Conservation (phyloP, 2,888 invertebrate genomes). For the Hydrotaea cyrtoneurina region DNA sequence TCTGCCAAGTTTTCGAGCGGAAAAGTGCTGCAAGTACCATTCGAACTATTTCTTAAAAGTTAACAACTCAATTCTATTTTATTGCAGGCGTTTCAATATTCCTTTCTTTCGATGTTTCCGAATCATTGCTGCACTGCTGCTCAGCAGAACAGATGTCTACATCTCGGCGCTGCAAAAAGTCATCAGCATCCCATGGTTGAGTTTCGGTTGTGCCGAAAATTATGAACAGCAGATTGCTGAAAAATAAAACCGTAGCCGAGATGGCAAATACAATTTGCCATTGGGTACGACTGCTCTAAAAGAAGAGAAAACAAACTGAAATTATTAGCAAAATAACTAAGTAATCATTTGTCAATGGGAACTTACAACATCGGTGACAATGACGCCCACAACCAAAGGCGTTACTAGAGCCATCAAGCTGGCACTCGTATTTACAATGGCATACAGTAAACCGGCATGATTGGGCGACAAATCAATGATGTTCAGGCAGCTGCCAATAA, state of each 20-base stretch:
- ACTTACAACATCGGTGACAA: conserved; percentile 79
- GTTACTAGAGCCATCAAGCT: conserved; percentile 84
- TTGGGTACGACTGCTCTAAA: conserved; percentile 81
- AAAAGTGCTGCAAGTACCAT: too few species aligned
- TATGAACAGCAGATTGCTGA: conserved; percentile 80
- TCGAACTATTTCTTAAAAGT: too few species aligned
- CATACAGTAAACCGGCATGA: conserved; percentile 85
- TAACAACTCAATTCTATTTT: too few species aligned
- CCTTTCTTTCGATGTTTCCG: too few species aligned
- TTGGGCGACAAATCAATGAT: conserved; percentile 85
- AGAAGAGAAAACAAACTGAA: neutral
- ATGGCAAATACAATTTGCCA: conserved; percentile 88
- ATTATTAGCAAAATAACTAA: neutral
- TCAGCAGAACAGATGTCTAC: too few species aligned
- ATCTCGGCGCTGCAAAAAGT: neutral
- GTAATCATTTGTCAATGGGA: too few species aligned
- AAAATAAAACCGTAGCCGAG: conserved; percentile 85
- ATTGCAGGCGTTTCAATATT: too few species aligned
- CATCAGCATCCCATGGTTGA: conserved; percentile 85
- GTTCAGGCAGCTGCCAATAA: conserved; percentile 81
- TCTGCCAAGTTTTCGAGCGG: too few species aligned
- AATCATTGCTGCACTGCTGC: too few species aligned
- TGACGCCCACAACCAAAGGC: conserved; percentile 82
- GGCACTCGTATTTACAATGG: conserved; percentile 83
- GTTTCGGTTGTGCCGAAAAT: conserved; percentile 83